Percentiles rank a stretch among this genome's conserved stretches.
phyloP scores from a whole-genome alignment of 1,140 invertebrate genomes.

The Drosophila virilis region DNA sequence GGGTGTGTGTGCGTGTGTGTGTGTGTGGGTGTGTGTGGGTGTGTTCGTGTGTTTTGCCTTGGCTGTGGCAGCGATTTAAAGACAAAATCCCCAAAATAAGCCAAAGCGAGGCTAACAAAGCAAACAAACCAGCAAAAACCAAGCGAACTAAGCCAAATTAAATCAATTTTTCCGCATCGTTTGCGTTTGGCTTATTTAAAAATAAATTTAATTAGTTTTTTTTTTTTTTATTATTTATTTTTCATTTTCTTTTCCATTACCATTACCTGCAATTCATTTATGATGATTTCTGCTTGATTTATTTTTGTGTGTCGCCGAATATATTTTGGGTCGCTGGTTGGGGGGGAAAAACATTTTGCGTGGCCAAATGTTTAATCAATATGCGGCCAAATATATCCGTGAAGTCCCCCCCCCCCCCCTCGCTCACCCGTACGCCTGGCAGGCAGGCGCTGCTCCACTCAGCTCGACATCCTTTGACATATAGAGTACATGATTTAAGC shows the following conservation, averaged over 20 bases:
- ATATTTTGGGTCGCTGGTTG: conserved; percentile 25
- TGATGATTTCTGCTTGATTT: conserved; percentile 40
- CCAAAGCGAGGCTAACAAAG: conserved; percentile 61
- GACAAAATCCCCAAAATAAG: conserved; percentile 72
- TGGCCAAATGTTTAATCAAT: conserved; percentile 80
- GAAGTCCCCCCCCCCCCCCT: not conserved
- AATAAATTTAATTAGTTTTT: conserved; percentile 73
- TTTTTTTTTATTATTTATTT: conserved; percentile 2
- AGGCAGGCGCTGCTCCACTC: not conserved
- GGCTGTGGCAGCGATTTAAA: conserved; percentile 68
- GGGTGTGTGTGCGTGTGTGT: conserved; percentile 17
- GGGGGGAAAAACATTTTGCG: conserved; percentile 54
- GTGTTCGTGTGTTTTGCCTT: conserved; percentile 42
- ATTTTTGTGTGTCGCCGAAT: conserved; percentile 15
- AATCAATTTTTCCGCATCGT: conserved; percentile 57
- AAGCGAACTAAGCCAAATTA: conserved; percentile 39
- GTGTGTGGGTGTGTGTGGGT: conserved; percentile 16
- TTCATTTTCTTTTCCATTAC: not conserved
- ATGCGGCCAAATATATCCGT: conserved; percentile 63
- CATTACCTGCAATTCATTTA: conserved; percentile 34
- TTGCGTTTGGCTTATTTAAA: conserved; percentile 55
- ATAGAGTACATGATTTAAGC: conserved; percentile 48
- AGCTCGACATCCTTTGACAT: conserved; percentile 37
- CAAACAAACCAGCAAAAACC: conserved; percentile 28
- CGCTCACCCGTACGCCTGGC: not conserved